Evolutionary conservation across 2,113 vertebrate genomes (phyloP), one percentile per base, ranked within the genome.

Genomic region (Amphilophus citrinellus): DNA sequence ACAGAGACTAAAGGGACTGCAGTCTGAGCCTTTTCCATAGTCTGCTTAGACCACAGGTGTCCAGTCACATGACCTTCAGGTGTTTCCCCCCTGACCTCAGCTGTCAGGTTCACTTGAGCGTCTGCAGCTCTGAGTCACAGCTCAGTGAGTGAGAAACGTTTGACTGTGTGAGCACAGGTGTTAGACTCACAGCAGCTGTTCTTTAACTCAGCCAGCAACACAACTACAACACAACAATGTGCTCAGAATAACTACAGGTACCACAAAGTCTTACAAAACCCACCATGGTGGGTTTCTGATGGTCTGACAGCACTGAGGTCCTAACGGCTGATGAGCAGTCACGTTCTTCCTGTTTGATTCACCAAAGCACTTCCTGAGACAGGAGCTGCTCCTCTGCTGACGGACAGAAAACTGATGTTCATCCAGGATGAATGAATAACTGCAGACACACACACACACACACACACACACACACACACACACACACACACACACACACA

Each of bases 121-220:
- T 42, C 62, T 44, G 9, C 53, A 80, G 62, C 22, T n/a, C 27
- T 73, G 65, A 81, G 20, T 73, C 79, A 81, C 57, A 35, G 57
- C 42, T 73, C 63, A 27, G 76, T 56, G 82, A 20, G 39, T 9
- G 10, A 24, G 10, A 71, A 73, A 73, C 63, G 17, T 79, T 39
- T 61, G 56, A 58, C 35, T 57, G 30, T 30, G 30, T 44, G 65
- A 68, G 24, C 22, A 10, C 65, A 50, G 42, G 30, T 30, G 30
- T 30, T 30, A 30, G 30, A 30, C 3, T 30, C 30, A 30, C 3
- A 30, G 30, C 30, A 30, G 30, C 30, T 30, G 30, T 5, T 30
- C 30, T 30, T 30, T 30, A 30, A 30, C 30, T 30, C 30, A 30
- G 30, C 30, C 30, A 30, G 4, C 30, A 30, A 30, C 30, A 30